phyloP scores from a whole-genome alignment of 2,113 vertebrate genomes.

The Motacilla tschutschensis region DNA sequence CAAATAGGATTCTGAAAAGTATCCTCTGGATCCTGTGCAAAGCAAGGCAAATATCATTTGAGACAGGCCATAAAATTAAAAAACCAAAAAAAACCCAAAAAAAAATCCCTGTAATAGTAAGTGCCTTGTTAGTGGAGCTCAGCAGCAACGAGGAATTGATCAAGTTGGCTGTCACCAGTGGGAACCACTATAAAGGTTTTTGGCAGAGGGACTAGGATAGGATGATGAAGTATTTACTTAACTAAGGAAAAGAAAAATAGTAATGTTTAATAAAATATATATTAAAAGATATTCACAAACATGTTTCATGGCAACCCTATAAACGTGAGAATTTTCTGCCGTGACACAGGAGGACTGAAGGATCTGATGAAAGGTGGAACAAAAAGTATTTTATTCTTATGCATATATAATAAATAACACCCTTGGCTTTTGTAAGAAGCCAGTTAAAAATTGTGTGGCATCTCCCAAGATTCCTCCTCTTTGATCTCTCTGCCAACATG shows the following conservation, averaged over 20 bases:
- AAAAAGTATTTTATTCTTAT: background rate
- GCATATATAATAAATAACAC: background rate
- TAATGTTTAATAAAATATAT: background rate
- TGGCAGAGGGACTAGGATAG: background rate
- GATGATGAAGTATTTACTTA: background rate
- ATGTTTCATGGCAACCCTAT: background rate
- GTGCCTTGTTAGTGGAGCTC: background rate
- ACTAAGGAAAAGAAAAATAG: background rate
- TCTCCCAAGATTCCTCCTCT: conserved; percentile 29
- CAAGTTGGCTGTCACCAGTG: background rate
- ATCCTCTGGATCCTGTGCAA: background rate
- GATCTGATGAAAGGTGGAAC: background rate
- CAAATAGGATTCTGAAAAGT: background rate
- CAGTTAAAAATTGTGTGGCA: conserved; percentile 35
- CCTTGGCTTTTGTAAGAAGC: conserved; percentile 25
- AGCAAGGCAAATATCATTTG: background rate
- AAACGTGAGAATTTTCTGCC: background rate
- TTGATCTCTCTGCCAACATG: conserved; percentile 46
- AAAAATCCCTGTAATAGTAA: background rate
- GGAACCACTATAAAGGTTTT: background rate
- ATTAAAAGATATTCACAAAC: background rate
- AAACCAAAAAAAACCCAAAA: background rate
- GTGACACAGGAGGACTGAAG: background rate
- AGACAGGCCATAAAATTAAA: background rate
- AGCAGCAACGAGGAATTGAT: conserved; percentile 1